Percentiles rank a stretch among this genome's conserved stretches.
These are phyloP conservation scores for Mycteria americana DNA, from an alignment of 2,797 vertebrate species.

Conservation along the genomic window DNA sequence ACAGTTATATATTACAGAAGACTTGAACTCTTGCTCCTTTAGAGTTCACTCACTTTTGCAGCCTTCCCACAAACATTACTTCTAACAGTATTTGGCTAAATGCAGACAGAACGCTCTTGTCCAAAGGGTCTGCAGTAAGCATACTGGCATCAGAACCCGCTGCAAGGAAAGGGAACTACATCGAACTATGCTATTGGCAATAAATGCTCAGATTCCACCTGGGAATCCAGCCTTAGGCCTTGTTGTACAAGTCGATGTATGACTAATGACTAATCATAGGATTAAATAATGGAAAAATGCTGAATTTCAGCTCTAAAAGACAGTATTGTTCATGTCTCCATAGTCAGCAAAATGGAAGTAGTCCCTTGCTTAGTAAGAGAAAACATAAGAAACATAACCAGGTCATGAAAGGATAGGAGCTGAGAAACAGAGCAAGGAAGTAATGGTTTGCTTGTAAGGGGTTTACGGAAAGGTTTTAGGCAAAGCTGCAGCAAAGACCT, in stretches of 20 bases:
- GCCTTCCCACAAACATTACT: not conserved
- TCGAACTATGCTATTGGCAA: not conserved
- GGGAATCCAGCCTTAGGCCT: not conserved
- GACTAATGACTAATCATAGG: not conserved
- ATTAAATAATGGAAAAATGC: not conserved
- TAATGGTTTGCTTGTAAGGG: not conserved
- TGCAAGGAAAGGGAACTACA: not conserved
- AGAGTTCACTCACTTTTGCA: not conserved
- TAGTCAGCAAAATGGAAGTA: not conserved
- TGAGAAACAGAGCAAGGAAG: not conserved
- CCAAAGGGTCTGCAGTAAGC: not conserved
- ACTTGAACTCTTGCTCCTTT: not conserved
- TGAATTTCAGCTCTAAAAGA: not conserved
- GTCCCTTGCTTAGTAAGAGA: not conserved
- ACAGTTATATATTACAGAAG: not conserved
- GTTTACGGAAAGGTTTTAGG: not conserved
- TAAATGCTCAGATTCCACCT: not conserved
- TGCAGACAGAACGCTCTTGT: not conserved
- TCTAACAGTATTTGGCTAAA: not conserved
- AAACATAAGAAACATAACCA: not conserved
- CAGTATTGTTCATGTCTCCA: not conserved
- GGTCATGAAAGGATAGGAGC: not conserved
- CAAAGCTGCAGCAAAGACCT: not conserved
- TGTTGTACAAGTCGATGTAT: not conserved
- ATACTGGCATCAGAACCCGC: not conserved